A percentile compares a stretch with the other conserved stretches of the same genome.
Evolutionary conservation across 2,888 invertebrate species (phyloP).

Genomic region (Eudemis profundana): DNA sequence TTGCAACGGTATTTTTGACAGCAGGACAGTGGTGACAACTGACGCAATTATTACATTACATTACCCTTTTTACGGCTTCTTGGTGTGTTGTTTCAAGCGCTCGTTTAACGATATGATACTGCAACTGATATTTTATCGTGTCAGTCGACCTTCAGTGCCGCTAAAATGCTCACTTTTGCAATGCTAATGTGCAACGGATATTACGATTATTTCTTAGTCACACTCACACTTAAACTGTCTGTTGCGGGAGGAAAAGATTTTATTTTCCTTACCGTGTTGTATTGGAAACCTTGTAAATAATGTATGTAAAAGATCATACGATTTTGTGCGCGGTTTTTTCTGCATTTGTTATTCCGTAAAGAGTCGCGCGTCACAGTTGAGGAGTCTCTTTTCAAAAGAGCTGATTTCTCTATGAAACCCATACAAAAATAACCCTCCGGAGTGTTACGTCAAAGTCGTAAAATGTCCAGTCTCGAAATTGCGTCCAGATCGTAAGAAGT

Average conservation of each 20-base stretch:
- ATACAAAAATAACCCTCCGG: too few species aligned
- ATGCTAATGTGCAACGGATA: slow-evolving; percentile 30
- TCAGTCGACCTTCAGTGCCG: slow-evolving; percentile 21
- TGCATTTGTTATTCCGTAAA: not conserved
- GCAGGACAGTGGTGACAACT: too few species aligned
- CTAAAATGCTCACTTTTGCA: slow-evolving; percentile 33
- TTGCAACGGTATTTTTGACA: too few species aligned
- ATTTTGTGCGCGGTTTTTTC: not conserved
- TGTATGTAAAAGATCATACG: not conserved
- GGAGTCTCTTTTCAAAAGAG: too few species aligned
- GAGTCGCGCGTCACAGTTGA: too few species aligned
- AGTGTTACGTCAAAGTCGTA: too few species aligned
- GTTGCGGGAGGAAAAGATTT: slow-evolving; percentile 17
- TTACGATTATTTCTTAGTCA: slow-evolving; percentile 34
- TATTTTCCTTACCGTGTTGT: slow-evolving; percentile 26
- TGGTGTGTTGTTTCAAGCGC: not conserved
- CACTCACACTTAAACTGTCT: slow-evolving; percentile 21
- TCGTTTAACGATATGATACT: not conserved
- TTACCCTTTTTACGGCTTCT: too few species aligned
- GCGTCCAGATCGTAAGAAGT: too few species aligned
- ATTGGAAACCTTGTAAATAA: slow-evolving; percentile 9
- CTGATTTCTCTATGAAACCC: too few species aligned
- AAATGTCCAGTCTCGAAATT: too few species aligned
- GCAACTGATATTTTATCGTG: not conserved
- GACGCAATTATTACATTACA: too few species aligned